Base-by-base conservation (phyloP, 1,140 invertebrate genomes). In the Lamellibrachia luymesi region DNA sequence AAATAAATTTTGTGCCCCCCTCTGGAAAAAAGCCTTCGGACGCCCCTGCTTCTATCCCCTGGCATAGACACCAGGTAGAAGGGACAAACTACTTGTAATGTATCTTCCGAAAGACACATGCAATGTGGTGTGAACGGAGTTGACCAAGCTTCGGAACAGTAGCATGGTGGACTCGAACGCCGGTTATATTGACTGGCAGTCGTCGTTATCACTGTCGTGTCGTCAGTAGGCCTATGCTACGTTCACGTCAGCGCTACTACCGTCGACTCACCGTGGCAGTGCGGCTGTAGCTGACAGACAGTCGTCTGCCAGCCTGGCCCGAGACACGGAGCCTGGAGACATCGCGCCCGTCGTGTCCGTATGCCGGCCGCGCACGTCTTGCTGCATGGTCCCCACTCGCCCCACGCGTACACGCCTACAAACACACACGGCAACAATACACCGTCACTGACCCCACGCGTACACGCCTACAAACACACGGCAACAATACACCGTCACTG, bases 331-430 rank as follows among this genome's bases (percentile, higher is more conserved):
- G 93, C 90, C 38, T 52, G 7, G 17, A n/a, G 8, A 50, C 93
- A 93, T 2, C 51, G 50, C 38, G 92, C 38, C 51, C 50, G 97
- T 8, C 98, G 97, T 92, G 97, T 97, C 6, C 98, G 97, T 90
- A 98, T 97, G 0, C 98, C 98, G 95, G 98, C 98, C 0, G 98
- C 98, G 95, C 98, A 99, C 1, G 97, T 98, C 0, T 98, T 98
- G 94, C 97, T 98, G 96, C 98, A 99, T 5, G 98, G 97, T 13
- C 98, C 97, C 98, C 98, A 99, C 97, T 50, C 97, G 97, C 2
- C 97, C 96, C 51, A 98, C 64, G 64, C 49, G 50, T 91, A 56
- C 52, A 50, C 90, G 13, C 50, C 49, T 94, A 38, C 91, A 50
- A 91, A n/a, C 91, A 91, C 91, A 91, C 49, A 50, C n/a, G 13